These are phyloP conservation scores for Chelonia mydas DNA, from an alignment of 2,797 vertebrate species.

Conservation along the genomic window DNA sequence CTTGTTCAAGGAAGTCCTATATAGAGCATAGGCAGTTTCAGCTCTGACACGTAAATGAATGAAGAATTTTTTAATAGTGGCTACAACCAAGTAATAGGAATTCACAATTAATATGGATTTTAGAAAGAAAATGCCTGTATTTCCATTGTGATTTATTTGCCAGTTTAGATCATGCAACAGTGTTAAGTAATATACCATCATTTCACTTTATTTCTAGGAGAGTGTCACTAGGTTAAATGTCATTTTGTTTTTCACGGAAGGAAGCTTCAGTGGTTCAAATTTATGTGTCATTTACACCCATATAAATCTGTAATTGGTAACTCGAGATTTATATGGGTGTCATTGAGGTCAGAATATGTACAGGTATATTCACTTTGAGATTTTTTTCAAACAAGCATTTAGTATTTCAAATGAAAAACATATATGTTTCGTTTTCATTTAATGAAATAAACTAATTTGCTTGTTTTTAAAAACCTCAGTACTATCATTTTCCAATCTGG, in stretches of 20 bases:
- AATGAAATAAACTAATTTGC: not conserved
- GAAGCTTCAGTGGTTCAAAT: not conserved
- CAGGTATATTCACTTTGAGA: not conserved
- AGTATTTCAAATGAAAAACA: not conserved
- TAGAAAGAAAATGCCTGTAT: not conserved
- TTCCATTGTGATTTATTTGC: not conserved
- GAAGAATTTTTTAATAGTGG: constrained; percentile 30
- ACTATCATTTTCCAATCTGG: not conserved
- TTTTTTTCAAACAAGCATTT: not conserved
- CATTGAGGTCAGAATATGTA: not conserved
- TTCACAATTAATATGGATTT: not conserved
- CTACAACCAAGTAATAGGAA: constrained; percentile 34
- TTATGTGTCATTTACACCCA: too few relatives aligned
- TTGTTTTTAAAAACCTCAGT: not conserved
- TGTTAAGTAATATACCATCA: not conserved
- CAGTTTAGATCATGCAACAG: constrained; percentile 2
- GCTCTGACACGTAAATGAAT: constrained; percentile 10
- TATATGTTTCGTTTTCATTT: not conserved
- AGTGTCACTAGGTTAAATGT: not conserved
- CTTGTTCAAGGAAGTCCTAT: not conserved
- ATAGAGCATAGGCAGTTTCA: not conserved
- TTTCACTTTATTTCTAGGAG: constrained; percentile 17
- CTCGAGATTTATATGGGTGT: not conserved
- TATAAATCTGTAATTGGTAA: not conserved
- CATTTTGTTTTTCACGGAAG: not conserved